These are phyloP conservation scores for Stenchaetothrips biformis DNA, from an alignment of 2,888 invertebrate species.

Conservation along the genomic window DNA sequence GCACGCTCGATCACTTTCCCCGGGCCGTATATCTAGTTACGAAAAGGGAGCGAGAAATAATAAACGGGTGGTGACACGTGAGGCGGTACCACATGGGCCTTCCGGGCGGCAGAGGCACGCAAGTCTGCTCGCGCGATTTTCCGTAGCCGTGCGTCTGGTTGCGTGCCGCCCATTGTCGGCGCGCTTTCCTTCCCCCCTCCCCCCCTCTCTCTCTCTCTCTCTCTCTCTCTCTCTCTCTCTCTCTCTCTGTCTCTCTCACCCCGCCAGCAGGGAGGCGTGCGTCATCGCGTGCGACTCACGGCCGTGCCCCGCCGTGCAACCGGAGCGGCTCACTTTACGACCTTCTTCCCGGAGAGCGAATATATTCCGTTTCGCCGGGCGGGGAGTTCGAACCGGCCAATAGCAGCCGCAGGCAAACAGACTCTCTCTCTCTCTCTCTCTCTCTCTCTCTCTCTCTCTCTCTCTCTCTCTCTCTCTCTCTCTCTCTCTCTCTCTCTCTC, in stretches of 20 bases:
- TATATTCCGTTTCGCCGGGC: background rate
- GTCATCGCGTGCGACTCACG: no score
- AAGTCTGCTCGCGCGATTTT: no score
- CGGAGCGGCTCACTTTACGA: background rate
- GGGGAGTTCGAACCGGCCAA: background rate
- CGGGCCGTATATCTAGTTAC: no score
- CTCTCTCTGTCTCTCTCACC: background rate
- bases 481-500: background rate
- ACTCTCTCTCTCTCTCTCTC: background rate
- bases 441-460: background rate
- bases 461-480: background rate
- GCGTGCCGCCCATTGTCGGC: background rate
- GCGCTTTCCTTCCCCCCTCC: background rate
- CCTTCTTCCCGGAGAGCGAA: background rate
- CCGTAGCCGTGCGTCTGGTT: no score
- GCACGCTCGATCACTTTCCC: no score
- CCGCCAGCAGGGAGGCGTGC: no score
- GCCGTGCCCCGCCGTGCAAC: no score
- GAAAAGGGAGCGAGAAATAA: no score
- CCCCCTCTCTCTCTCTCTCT: constrained; percentile 8
- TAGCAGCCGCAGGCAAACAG: background rate
- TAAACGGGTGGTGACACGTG: no score
- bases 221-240: constrained; percentile 17
- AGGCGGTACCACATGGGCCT: no score
- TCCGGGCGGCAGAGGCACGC: no score